phyloP scores from a whole-genome alignment of 2,797 vertebrate species.

The Enteromius argenteus region DNA sequence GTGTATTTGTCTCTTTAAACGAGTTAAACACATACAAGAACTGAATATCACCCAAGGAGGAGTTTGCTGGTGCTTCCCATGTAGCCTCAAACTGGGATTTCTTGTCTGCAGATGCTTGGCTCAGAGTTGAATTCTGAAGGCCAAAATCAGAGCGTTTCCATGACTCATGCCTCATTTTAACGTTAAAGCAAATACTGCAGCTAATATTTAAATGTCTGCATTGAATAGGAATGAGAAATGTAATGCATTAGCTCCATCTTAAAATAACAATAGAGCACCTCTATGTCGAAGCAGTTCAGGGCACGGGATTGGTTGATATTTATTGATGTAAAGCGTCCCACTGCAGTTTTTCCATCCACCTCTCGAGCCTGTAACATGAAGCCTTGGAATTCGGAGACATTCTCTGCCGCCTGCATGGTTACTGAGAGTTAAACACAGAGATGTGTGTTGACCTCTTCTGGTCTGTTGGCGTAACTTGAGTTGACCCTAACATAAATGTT shows the following conservation, averaged over 20 bases:
- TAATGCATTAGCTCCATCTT: neutral
- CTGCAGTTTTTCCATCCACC: constrained; percentile 37
- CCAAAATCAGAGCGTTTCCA: constrained; percentile 1
- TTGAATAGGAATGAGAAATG: neutral
- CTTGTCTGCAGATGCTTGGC: constrained; percentile 47
- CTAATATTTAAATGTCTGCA: constrained; percentile 30
- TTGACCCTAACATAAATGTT: neutral
- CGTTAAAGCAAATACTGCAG: neutral
- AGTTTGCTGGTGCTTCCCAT: constrained; percentile 43
- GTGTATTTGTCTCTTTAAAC: neutral
- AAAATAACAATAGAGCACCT: constrained; percentile 53
- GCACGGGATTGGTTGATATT: constrained; percentile 49
- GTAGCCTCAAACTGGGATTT: constrained; percentile 38
- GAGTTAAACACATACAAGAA: constrained; percentile 35
- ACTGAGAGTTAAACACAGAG: constrained; percentile 58
- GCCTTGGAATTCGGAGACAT: constrained; percentile 62
- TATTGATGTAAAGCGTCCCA: constrained; percentile 68
- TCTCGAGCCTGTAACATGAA: constrained; percentile 72
- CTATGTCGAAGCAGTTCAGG: constrained; percentile 61
- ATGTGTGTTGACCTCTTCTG: neutral
- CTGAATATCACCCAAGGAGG: constrained; percentile 22
- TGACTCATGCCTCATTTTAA: constrained; percentile 15
- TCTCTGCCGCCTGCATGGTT: constrained; percentile 61
- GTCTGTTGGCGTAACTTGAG: constrained; percentile 3
- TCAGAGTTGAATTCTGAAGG: constrained; percentile 48